These are phyloP conservation scores for Pogonocichla stellata DNA, from an alignment of 2,113 vertebrate species.

Conservation along the genomic window DNA sequence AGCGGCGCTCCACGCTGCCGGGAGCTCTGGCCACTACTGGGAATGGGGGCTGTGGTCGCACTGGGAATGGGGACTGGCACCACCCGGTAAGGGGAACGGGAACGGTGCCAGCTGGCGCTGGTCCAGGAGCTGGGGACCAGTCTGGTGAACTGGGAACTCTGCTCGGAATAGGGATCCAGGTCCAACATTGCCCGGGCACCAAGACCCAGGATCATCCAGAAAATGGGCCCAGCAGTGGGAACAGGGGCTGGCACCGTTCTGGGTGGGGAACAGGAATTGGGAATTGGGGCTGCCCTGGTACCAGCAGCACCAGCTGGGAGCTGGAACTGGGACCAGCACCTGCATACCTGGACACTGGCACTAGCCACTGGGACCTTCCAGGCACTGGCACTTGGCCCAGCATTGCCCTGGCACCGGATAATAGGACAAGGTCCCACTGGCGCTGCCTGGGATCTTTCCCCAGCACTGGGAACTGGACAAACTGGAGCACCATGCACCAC, in stretches of 20 bases:
- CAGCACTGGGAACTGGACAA: background rate
- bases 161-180: background rate
- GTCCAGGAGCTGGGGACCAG: background rate
- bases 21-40: background rate
- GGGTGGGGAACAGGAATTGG: background rate
- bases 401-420: background rate
- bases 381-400: background rate
- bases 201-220: background rate
- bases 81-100: background rate
- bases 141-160: background rate
- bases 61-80: background rate
- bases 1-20: background rate
- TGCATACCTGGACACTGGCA: background rate
- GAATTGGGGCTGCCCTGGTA: background rate
- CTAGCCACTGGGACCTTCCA: background rate
- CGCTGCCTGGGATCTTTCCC: background rate
- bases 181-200: too few species aligned
- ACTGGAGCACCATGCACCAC: background rate
- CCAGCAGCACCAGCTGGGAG: background rate
- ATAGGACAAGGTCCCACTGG: background rate
- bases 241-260: accelerated
- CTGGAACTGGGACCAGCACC: background rate
- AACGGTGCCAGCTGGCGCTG: background rate
- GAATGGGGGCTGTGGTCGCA: background rate
- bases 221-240: background rate